phyloP scores from a whole-genome alignment of 1,140 invertebrate species.

The Drosophila quadrilineata region DNA sequence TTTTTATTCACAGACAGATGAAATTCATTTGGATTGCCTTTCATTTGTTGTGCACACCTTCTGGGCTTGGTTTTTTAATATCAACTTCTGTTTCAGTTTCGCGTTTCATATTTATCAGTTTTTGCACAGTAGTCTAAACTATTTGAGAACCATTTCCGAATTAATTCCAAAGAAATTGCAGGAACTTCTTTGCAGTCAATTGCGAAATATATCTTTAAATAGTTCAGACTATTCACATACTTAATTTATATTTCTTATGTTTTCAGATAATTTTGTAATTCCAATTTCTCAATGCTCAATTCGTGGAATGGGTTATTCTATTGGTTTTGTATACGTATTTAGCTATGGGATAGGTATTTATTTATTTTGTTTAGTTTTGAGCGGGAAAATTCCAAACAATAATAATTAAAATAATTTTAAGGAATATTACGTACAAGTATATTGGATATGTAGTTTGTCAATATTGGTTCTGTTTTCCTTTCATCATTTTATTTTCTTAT shows the following conservation, averaged over 20 bases:
- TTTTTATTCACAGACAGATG: constrained; percentile 39
- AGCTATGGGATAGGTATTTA: constrained; percentile 19
- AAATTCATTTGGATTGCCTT: constrained; percentile 39
- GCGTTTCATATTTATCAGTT: constrained; percentile 15
- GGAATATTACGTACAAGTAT: constrained; percentile 53
- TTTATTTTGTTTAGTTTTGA: constrained; percentile 14
- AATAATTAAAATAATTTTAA: constrained; percentile 21
- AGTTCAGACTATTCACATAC: neutral
- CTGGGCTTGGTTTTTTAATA: constrained; percentile 57
- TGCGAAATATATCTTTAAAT: neutral
- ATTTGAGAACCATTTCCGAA: constrained; percentile 1
- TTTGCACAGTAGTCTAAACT: neutral
- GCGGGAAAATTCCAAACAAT: no score
- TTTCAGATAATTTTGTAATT: constrained; percentile 59
- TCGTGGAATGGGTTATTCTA: constrained; percentile 75
- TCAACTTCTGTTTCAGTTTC: constrained; percentile 7
- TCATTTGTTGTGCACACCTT: constrained; percentile 55
- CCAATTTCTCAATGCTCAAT: constrained; percentile 51
- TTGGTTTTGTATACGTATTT: constrained; percentile 70
- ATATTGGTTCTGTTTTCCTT: constrained; percentile 70
- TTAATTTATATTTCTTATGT: constrained; percentile 20
- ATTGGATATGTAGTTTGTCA: constrained; percentile 59
- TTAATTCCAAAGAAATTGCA: neutral
- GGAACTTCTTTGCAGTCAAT: neutral
- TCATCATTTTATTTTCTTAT: no score